phyloP scores from a whole-genome alignment of 2,797 vertebrate genomes.

The Betta splendens region DNA sequence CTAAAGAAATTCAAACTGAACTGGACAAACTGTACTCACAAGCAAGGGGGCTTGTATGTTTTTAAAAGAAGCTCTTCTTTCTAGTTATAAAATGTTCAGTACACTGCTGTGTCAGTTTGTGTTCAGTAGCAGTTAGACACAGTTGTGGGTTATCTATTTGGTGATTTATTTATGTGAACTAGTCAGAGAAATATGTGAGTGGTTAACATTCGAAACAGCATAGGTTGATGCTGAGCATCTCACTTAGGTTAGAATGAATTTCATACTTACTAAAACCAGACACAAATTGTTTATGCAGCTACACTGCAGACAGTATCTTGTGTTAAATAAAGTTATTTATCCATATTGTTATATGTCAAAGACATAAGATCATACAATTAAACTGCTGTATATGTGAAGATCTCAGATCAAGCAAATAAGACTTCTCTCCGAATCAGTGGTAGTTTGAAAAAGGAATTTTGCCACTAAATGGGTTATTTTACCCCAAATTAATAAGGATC shows the following conservation, averaged over 20 bases:
- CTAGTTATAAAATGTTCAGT: conserved; percentile 73
- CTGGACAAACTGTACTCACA: conserved; percentile 55
- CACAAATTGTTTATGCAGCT: conserved; percentile 48
- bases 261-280: conserved; percentile 56
- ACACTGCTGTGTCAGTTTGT: conserved; percentile 78
- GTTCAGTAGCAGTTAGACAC: conserved; percentile 80
- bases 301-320: conserved; percentile 45
- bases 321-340: conserved; percentile 50
- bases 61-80: conserved; percentile 60
- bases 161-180: conserved; percentile 80
- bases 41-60: conserved; percentile 43
- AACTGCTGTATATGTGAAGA: conserved; percentile 44
- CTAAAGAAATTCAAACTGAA: conserved; percentile 43
- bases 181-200: conserved; percentile 70
- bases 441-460: conserved; percentile 30
- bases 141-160: conserved; percentile 75
- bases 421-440: conserved; percentile 28
- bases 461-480: conserved; percentile 35
- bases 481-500: conserved; percentile 54
- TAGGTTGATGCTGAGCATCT: conserved; percentile 77
- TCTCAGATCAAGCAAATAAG: conserved; percentile 29
- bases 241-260: conserved; percentile 65
- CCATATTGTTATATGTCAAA: conserved; percentile 42
- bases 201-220: conserved; percentile 67
- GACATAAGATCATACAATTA: conserved; percentile 45